Evolutionary conservation across 2,888 invertebrate genomes (phyloP).

Genomic region (Diarsia rubi): DNA sequence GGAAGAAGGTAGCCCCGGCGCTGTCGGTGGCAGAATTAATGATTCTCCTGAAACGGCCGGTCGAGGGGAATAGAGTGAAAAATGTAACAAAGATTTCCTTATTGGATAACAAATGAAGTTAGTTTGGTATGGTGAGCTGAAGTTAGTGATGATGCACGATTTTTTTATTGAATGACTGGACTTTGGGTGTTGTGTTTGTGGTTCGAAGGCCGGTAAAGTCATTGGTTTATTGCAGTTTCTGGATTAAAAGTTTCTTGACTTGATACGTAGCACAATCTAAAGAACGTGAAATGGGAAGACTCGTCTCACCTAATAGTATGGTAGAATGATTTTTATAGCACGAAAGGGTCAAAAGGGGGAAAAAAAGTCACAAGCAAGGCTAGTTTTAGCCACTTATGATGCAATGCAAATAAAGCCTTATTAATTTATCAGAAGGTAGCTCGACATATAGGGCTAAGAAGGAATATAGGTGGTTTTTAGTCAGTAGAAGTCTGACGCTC

Average conservation of each 20-base stretch:
- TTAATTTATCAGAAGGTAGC: background rate
- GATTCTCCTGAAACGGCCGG: constrained; percentile 39
- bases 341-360: background rate
- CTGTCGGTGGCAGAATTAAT: constrained; percentile 59
- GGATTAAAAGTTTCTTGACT: background rate
- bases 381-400: background rate
- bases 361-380: background rate
- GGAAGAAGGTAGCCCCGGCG: constrained; percentile 20
- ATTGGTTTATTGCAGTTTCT: background rate
- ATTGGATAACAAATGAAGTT: constrained; percentile 49
- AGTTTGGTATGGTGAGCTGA: constrained; percentile 15
- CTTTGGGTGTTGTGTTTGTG: background rate
- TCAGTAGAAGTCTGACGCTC: too few relatives aligned
- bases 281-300: background rate
- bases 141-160: constrained; percentile 10
- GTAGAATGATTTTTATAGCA: background rate
- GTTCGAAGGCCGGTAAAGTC: background rate
- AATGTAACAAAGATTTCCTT: constrained; percentile 50
- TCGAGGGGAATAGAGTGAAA: constrained; percentile 49
- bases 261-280: background rate
- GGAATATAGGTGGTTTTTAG: too few relatives aligned
- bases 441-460: too few relatives aligned
- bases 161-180: background rate
- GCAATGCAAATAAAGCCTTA: background rate
- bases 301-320: background rate